Conservation (phyloP, 1,140 invertebrate species). For the Paraescarpia echinospica region DNA sequence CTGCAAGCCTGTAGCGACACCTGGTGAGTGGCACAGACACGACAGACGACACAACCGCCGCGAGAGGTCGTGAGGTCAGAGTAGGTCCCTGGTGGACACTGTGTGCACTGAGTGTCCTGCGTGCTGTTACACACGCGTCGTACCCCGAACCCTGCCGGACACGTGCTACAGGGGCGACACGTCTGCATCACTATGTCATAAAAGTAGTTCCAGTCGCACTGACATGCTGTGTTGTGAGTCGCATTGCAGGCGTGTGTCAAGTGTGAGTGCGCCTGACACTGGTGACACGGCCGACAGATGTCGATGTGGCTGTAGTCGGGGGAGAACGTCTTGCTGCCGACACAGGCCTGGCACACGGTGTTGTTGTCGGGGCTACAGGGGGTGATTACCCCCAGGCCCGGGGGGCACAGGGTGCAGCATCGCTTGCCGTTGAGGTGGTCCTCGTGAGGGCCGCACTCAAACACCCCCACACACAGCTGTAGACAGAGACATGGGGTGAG, state of each 20-base stretch:
- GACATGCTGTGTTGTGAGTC: constrained; percentile 36
- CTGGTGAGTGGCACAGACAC: constrained; percentile 28
- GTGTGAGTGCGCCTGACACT: constrained; percentile 29
- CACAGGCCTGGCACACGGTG: constrained; percentile 3
- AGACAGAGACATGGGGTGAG: neutral
- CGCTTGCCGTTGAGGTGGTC: constrained; percentile 14
- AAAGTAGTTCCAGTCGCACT: constrained; percentile 33
- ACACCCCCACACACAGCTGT: neutral
- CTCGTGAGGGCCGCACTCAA: constrained; percentile 15
- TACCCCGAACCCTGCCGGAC: constrained; percentile 40
- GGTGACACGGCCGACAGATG: constrained; percentile 28
- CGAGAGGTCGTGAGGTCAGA: constrained; percentile 24
- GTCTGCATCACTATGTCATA: constrained; percentile 15
- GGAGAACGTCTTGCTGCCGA: neutral
- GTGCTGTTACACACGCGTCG: constrained; percentile 16
- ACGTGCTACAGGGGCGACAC: constrained; percentile 35
- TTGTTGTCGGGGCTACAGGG: constrained; percentile 10
- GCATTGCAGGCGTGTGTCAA: constrained; percentile 30
- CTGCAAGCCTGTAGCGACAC: constrained; percentile 39
- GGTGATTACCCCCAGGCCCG: neutral
- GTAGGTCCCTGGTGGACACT: constrained; percentile 41
- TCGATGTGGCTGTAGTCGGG: constrained; percentile 15
- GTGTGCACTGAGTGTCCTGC: constrained; percentile 40
- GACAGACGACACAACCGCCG: constrained; percentile 34
- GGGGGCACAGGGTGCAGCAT: constrained; percentile 2